Evolutionary conservation across 2,113 vertebrate genomes (phyloP).

Genomic region (Lagopus muta): DNA sequence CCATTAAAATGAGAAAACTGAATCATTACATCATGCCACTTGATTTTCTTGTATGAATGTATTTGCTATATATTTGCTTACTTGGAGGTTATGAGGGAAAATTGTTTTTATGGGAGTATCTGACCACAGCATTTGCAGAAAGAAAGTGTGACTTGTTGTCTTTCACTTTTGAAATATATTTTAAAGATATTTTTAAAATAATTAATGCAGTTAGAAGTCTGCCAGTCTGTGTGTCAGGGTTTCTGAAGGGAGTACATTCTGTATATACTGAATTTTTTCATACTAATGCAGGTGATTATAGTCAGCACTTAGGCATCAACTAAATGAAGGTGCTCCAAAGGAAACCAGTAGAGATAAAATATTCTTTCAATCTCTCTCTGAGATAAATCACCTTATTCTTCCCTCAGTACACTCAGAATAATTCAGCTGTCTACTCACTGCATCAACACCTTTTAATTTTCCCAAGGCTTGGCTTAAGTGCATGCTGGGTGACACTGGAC

Average conservation of each 20-base stretch:
- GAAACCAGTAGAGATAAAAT: not conserved
- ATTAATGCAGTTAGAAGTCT: not conserved
- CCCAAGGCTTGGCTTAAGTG: not conserved
- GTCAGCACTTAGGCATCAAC: not conserved
- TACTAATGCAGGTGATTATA: not conserved
- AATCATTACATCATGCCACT: not conserved
- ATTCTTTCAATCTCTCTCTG: not conserved
- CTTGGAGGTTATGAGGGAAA: not conserved
- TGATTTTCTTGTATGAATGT: not conserved
- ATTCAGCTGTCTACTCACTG: not conserved
- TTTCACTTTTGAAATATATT: not conserved
- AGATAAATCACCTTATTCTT: not conserved
- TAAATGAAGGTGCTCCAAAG: not conserved
- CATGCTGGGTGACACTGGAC: not conserved
- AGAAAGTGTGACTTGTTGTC: not conserved
- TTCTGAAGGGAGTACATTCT: not conserved
- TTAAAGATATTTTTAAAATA: not conserved
- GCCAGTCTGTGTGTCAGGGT: not conserved
- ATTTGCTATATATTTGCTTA: not conserved
- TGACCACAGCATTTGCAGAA: not conserved
- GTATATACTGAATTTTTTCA: not conserved
- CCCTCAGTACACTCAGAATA: constrained; percentile 4
- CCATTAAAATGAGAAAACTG: not conserved
- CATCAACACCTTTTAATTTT: not conserved
- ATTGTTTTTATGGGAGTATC: not conserved